Evolutionary conservation across 1,140 invertebrate genomes (phyloP).

Genomic region (Conopomorpha cramerella): DNA sequence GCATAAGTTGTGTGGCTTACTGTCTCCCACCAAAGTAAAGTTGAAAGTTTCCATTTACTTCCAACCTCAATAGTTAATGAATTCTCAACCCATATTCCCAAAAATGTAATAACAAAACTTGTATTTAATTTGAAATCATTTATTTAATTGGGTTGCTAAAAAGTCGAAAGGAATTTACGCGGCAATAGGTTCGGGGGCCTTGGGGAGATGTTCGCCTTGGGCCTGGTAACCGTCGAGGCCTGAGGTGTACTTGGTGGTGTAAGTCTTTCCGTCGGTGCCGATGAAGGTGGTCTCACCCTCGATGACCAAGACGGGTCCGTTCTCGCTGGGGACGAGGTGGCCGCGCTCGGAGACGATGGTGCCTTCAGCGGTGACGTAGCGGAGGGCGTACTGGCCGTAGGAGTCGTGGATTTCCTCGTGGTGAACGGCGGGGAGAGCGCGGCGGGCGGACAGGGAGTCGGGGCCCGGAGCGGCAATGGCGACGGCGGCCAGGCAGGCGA

Average conservation of each 20-base stretch:
- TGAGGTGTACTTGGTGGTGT: conserved; percentile 34
- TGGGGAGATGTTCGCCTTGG: conserved; percentile 5
- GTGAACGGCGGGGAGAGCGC: neutral
- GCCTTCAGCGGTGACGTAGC: conserved; percentile 39
- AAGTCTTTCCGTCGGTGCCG: conserved; percentile 29
- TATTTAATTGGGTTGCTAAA: too few species aligned
- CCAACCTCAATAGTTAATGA: too few species aligned
- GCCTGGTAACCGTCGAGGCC: conserved; percentile 34
- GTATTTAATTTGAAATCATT: too few species aligned
- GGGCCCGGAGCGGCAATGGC: conserved; percentile 1
- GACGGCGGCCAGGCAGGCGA: conserved; percentile 3
- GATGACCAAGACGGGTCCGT: conserved; percentile 24
- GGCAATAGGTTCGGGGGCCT: neutral
- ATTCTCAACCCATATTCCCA: too few species aligned
- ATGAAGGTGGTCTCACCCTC: conserved; percentile 30
- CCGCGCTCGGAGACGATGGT: conserved; percentile 32
- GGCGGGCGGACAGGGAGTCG: neutral
- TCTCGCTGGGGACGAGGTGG: conserved; percentile 21
- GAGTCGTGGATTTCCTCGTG: conserved; percentile 15
- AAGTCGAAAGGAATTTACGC: too few species aligned
- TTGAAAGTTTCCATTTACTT: too few species aligned
- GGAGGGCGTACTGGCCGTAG: conserved; percentile 26
- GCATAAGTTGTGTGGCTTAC: too few species aligned
- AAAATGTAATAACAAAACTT: too few species aligned
- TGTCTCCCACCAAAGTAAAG: too few species aligned